Base-by-base conservation (phyloP, 2,888 invertebrate genomes). In the Andrena bucephala region DNA sequence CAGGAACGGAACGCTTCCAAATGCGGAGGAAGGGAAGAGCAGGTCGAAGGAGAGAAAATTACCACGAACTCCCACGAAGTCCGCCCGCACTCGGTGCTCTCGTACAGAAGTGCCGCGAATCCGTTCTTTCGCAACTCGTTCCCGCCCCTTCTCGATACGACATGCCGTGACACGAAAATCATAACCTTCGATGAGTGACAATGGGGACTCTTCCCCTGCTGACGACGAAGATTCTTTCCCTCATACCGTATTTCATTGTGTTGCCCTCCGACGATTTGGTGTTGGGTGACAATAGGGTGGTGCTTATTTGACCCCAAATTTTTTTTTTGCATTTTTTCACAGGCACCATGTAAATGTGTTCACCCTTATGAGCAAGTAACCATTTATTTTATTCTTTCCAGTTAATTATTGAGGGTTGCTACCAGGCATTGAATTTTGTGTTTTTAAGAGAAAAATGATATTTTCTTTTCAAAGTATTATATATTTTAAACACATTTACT, bases 31-130 rank as follows among this genome's bases (percentile, higher is more conserved):
- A 66, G 72, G 54, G 77, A 60, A 59, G 70, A 72, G 73, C 71
- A 57, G 62, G 24, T 52, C 70, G 73, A 60, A 69, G 63, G 70
- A 76, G 59, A 65, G 76, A 66, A 81, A 85, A 85, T 88, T 79
- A 76, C 81, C 72, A 27, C 76, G 67, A 63, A 87, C 88, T 84
- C 87, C 88, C 88, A 88, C 88, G 87, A 85, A 54, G 83, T 69
- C 76, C 88, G 87, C 88, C 87, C 83, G 80, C 88, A 82, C 81
- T 78, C 71, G 24, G 29, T 36, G 13, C 20, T 57, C 71, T n/a
- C 36, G 70, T 16, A 70, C 75, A 77, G 57, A 80, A 83, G 66
- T 68, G 60, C 72, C 72, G 80, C 85, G 77, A 78, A 75, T 86
- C 60, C 71, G 71, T 65, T 65, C 65, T 87, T 87, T 87, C 87